A percentile compares a stretch with the other conserved stretches of the same genome.
These are phyloP conservation scores for Zaprionus davidi DNA, from an alignment of 1,140 invertebrate species.

Conservation along the genomic window DNA sequence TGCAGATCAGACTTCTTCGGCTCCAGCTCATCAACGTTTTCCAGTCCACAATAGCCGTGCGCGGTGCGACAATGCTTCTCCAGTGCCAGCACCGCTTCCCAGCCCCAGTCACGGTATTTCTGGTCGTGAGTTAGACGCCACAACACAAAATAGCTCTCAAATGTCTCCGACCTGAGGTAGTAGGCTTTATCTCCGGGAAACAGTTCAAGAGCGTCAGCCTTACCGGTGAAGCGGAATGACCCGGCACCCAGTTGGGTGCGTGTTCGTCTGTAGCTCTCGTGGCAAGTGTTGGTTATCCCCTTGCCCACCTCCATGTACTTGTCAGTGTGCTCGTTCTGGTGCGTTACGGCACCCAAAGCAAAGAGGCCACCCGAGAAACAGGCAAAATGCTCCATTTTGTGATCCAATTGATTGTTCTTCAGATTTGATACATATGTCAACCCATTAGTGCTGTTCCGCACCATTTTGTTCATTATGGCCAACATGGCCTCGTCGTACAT, in stretches of 20 bases:
- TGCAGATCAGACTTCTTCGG: slow-evolving; percentile 98
- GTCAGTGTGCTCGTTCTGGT: slow-evolving; percentile 88
- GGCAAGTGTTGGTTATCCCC: slow-evolving; percentile 97
- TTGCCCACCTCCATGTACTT: slow-evolving; percentile 95
- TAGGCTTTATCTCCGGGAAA: slow-evolving; percentile 98
- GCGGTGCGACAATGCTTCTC: slow-evolving; percentile 97
- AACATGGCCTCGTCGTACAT: slow-evolving; percentile 98
- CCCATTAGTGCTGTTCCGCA: slow-evolving; percentile 92
- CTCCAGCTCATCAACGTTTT: slow-evolving; percentile 95
- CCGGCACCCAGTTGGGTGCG: slow-evolving; percentile 96
- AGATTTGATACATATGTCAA: slow-evolving; percentile 97
- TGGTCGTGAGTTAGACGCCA: slow-evolving; percentile 98
- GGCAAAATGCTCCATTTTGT: slow-evolving; percentile 99
- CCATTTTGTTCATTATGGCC: slow-evolving; percentile 90
- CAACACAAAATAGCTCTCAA: slow-evolving; percentile 98
- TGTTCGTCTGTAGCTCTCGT: slow-evolving; percentile 97
- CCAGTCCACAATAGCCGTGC: slow-evolving; percentile 96
- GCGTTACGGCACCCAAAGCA: slow-evolving; percentile 93
- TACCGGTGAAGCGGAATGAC: slow-evolving; percentile 93
- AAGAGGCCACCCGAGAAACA: slow-evolving; percentile 98
- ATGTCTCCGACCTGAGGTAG: slow-evolving; percentile 97
- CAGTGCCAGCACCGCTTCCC: slow-evolving; percentile 97
- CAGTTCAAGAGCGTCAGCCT: slow-evolving; percentile 94
- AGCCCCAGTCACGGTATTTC: slow-evolving; percentile 99
- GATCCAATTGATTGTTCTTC: slow-evolving; percentile 95